phyloP scores from a whole-genome alignment of 1,140 invertebrate genomes.

The Drosophila suzukii region DNA sequence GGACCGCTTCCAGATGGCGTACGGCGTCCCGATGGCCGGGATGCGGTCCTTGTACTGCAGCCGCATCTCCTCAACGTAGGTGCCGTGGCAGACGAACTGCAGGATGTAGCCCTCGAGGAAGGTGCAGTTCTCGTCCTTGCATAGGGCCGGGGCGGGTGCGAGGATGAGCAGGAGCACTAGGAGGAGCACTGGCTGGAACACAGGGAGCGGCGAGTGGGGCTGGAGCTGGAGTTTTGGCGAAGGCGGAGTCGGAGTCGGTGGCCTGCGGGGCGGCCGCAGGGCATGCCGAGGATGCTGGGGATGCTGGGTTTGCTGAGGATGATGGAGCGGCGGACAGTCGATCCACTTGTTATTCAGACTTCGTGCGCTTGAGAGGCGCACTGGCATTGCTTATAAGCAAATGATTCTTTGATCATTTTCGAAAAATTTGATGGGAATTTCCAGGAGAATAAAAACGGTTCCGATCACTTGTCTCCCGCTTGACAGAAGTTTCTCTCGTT shows the following conservation, averaged over 20 bases:
- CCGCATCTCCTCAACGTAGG: slow-evolving; percentile 32
- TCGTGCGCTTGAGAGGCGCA: slow-evolving; percentile 58
- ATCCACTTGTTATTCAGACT: slow-evolving; percentile 58
- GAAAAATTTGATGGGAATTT: slow-evolving; percentile 54
- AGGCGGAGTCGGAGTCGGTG: background rate
- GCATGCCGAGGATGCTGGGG: background rate
- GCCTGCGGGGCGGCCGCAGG: slow-evolving; percentile 1
- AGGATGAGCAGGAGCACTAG: slow-evolving; percentile 35
- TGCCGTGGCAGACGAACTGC: slow-evolving; percentile 58
- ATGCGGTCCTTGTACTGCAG: slow-evolving; percentile 60
- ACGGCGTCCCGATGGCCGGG: slow-evolving; percentile 48
- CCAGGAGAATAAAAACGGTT: slow-evolving; percentile 36
- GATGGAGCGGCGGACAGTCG: slow-evolving; percentile 40
- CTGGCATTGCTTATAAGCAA: slow-evolving; percentile 73
- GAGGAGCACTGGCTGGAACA: slow-evolving; percentile 11
- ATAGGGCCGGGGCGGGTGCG: slow-evolving; percentile 8
- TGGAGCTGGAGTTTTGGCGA: background rate
- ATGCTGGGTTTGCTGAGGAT: slow-evolving; percentile 2
- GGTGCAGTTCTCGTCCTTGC: slow-evolving; percentile 33
- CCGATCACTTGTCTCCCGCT: slow-evolving; percentile 3
- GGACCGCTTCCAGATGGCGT: slow-evolving; percentile 57
- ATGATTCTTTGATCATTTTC: slow-evolving; percentile 70
- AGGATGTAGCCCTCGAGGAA: slow-evolving; percentile 61
- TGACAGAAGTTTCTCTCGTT: slow-evolving; percentile 27
- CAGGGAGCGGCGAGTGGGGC: background rate